A percentile compares a stretch with the other conserved stretches of the same genome.
Evolutionary conservation across 1,140 invertebrate species (phyloP).

Genomic region (Popillia japonica): DNA sequence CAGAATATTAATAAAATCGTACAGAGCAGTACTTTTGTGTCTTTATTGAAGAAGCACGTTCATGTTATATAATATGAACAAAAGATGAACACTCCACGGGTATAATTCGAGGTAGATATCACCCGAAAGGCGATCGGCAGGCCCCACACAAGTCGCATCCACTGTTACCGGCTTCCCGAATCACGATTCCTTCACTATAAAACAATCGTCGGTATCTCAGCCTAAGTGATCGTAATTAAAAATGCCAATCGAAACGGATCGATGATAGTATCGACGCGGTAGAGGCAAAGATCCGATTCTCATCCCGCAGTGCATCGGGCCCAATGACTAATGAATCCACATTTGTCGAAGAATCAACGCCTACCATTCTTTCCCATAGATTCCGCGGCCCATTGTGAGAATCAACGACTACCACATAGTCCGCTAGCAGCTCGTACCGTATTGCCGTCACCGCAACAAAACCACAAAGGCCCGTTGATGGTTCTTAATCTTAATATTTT

Average conservation of each 20-base stretch:
- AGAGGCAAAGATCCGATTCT: background rate
- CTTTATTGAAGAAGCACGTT: background rate
- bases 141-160: conserved; percentile 2
- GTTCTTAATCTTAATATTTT: background rate
- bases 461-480: background rate
- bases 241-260: conserved; percentile 27
- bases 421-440: background rate
- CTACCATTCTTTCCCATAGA: conserved; percentile 36
- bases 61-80: background rate
- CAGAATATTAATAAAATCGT: no score
- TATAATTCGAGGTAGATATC: background rate
- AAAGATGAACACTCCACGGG: background rate
- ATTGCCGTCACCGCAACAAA: background rate
- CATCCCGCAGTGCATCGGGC: conserved; percentile 16
- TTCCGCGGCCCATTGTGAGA: background rate
- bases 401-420: background rate
- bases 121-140: background rate
- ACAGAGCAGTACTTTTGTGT: background rate
- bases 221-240: conserved; percentile 31
- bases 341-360: conserved; percentile 35
- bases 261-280: conserved; percentile 1
- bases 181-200: background rate
- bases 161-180: background rate
- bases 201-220: conserved; percentile 1
- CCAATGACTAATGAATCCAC: conserved; percentile 35